phyloP scores from a whole-genome alignment of 2,888 invertebrate species.

The Frankliniella intonsa region DNA sequence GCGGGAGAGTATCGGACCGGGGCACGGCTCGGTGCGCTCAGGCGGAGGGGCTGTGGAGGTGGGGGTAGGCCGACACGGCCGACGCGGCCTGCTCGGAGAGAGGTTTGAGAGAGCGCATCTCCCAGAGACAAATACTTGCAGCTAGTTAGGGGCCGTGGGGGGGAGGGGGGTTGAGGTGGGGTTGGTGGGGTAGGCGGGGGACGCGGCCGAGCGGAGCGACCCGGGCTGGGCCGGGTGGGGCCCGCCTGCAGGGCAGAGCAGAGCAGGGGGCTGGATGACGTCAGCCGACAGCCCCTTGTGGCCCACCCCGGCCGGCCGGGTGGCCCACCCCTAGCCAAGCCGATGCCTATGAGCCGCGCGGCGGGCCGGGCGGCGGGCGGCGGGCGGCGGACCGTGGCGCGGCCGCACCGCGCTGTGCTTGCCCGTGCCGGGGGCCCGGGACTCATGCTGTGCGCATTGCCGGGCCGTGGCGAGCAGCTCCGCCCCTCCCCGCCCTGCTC shows the following conservation, averaged over 20 bases:
- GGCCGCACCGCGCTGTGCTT: not conserved
- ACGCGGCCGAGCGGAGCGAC: not conserved
- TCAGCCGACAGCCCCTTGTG: not conserved
- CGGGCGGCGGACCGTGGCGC: not conserved
- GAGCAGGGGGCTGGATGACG: not conserved
- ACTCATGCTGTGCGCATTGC: constrained; percentile 6
- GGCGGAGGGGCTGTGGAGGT: no score
- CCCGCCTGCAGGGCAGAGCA: not conserved
- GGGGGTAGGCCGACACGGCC: no score
- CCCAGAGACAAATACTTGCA: constrained; percentile 14
- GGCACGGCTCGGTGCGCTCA: not conserved
- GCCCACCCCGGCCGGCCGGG: not conserved
- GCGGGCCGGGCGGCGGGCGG: not conserved
- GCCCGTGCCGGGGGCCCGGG: not conserved
- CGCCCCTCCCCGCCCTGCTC: not conserved
- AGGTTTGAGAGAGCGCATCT: not conserved
- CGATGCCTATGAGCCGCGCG: not conserved
- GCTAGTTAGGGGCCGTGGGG: not conserved
- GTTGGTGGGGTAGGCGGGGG: not conserved
- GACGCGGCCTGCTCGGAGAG: no score
- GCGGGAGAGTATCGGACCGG: not conserved
- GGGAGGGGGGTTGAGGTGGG: not conserved
- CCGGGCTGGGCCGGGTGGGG: no score
- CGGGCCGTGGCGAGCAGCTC: not conserved
- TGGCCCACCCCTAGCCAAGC: no score